Conservation (phyloP, 2,888 invertebrate species). For the Plagiodera versicolora region DNA sequence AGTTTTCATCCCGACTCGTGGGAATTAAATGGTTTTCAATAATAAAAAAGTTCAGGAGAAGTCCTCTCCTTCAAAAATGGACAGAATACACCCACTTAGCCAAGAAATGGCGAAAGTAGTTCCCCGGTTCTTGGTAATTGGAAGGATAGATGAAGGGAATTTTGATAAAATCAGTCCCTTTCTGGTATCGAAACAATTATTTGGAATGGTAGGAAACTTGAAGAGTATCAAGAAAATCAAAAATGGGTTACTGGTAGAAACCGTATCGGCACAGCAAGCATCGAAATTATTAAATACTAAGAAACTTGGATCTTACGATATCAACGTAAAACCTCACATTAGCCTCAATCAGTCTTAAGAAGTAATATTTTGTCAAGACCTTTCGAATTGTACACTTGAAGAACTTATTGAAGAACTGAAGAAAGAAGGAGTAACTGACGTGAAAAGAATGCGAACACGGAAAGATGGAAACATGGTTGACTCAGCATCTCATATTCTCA, state of each 20-base stretch:
- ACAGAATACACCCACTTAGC: background rate
- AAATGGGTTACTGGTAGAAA: background rate
- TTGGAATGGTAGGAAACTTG: background rate
- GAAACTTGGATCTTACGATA: conserved; percentile 4
- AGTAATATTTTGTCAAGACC: background rate
- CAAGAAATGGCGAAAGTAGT: background rate
- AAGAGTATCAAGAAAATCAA: background rate
- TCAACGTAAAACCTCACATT: background rate
- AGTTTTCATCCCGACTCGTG: background rate
- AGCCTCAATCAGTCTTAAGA: background rate
- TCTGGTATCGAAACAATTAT: background rate
- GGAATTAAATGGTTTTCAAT: background rate
- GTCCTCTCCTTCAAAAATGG: background rate
- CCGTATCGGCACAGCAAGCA: conserved; percentile 5
- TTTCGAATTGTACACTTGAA: conserved; percentile 2
- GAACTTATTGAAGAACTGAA: background rate
- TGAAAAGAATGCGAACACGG: background rate
- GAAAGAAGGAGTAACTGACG: conserved; percentile 2
- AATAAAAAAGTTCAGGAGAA: background rate
- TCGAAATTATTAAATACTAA: background rate
- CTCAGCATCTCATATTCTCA: conserved; percentile 3
- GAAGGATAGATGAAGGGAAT: background rate
- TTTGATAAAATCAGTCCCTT: background rate
- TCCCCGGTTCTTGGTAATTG: background rate
- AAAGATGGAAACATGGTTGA: conserved; percentile 1